These are phyloP conservation scores for Siphamia tubifer DNA, from an alignment of 2,113 vertebrate genomes.

Conservation along the genomic window DNA sequence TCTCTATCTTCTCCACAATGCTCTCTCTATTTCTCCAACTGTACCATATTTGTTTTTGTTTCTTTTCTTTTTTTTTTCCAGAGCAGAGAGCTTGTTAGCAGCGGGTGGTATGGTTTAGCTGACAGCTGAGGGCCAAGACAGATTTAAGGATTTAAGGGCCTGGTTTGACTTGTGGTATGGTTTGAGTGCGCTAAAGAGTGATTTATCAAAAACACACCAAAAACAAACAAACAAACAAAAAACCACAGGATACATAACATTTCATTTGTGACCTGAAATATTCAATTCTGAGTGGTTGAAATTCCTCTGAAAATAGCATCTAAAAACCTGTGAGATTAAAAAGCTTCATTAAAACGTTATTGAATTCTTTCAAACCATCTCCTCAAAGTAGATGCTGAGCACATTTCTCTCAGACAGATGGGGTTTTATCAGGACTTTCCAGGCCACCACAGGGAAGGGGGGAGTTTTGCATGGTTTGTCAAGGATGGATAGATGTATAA, in stretches of 20 bases:
- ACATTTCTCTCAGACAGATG: constrained; percentile 27
- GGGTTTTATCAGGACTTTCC: constrained; percentile 57
- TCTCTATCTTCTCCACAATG: not conserved
- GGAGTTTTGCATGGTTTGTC: constrained; percentile 20
- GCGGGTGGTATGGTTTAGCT: constrained; percentile 1
- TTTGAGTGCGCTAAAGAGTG: not conserved
- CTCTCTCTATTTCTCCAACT: not conserved
- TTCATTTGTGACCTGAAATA: no score
- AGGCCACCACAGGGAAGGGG: constrained; percentile 40
- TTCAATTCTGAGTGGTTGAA: not conserved
- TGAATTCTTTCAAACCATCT: constrained; percentile 21
- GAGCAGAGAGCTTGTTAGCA: constrained; percentile 46
- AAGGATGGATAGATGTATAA: constrained; percentile 27
- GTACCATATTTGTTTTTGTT: constrained; percentile 19
- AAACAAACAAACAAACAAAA: no score
- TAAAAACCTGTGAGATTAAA: constrained; percentile 8
- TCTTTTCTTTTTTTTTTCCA: no score
- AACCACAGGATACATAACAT: no score
- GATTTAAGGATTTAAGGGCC: constrained; percentile 20
- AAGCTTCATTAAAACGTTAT: constrained; percentile 3
- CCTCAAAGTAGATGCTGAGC: not conserved
- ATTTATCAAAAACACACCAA: no score
- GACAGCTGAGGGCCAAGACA: constrained; percentile 2
- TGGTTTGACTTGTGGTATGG: not conserved
- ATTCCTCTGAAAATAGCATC: not conserved